Evolutionary conservation across 2,797 vertebrate genomes (phyloP), one percentile per base, ranked within the genome.

Genomic region (Champsocephalus esox): DNA sequence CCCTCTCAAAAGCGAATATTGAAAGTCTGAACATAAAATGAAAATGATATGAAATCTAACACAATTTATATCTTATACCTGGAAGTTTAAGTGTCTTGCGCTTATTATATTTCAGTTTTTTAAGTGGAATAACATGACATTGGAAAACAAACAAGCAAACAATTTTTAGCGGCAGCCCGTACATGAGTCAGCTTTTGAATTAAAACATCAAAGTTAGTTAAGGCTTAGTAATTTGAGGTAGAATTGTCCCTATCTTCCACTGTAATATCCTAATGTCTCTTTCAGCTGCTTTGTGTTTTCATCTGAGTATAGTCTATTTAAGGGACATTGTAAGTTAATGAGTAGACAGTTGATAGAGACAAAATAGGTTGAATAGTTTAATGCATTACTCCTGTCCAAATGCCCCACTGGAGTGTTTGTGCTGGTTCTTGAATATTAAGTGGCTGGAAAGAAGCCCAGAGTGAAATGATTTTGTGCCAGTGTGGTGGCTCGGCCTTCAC

Each of bases 351-450:
- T 52, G 72, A 76, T 68, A 21, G 50, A 82, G 79, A 80, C 52
- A 51, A 63, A 71, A 64, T 32, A 13, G 44, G 64, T 46, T 60
- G 9, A 32, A 63, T 51, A 45, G 56, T 66, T 81, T 56, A 6
- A 62, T 51, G 75, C 51, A 3, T 12, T 10, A 57, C 54, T 68
- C 16, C 57, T 50, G 34, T 21, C 13, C 0, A 5, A 48, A 48
- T 50, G 14, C 66, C 64, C 59, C 19, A 16, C 62, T 51, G 21
- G 73, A 69, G 77, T 59, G 59, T 67, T 55, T 13, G 24, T 52
- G 70, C 61, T 46, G 66, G 58, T 46, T n/a, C 57, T 57, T 79
- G 77, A 82, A 75, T 84, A 73, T 79, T 64, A 82, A 75, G 24
- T 11, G 9, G 65, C 16, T 75, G 77, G 77, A 79, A 70, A 66